Evolutionary conservation across 2,888 invertebrate species (phyloP).

Genomic region (Rhagophthalmus giganteus): DNA sequence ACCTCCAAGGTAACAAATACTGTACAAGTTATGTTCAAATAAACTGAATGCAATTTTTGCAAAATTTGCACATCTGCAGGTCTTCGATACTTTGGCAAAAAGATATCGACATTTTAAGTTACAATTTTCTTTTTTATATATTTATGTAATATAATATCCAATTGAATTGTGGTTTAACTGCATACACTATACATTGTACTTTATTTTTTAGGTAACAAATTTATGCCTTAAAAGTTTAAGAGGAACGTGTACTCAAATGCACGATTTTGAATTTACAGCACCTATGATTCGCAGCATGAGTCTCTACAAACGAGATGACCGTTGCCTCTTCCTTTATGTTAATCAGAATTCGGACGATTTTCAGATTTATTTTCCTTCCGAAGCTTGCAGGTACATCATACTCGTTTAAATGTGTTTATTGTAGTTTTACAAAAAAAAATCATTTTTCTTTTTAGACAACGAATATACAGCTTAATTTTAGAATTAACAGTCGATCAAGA

Average conservation of each 20-base stretch:
- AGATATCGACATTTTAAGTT: no score
- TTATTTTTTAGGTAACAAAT: slow-evolving; percentile 59
- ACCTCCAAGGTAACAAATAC: no score
- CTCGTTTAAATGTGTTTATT: background rate
- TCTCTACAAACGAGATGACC: slow-evolving; percentile 92
- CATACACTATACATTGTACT: no score
- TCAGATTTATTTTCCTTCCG: slow-evolving; percentile 96
- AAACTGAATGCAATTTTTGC: no score
- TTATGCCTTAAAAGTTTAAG: slow-evolving; percentile 78
- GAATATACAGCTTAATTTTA: slow-evolving; percentile 81
- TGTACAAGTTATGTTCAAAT: no score
- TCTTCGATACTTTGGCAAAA: no score
- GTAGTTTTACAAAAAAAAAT: no score
- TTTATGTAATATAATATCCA: no score
- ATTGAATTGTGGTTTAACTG: no score
- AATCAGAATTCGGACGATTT: slow-evolving; percentile 98
- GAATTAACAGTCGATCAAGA: slow-evolving; percentile 89
- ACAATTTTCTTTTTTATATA: no score
- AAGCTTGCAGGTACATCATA: slow-evolving; percentile 64
- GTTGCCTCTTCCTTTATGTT: slow-evolving; percentile 95
- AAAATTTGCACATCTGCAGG: no score
- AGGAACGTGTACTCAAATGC: slow-evolving; percentile 79
- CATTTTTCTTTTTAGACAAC: slow-evolving; percentile 58
- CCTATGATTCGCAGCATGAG: slow-evolving; percentile 89
- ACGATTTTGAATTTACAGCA: slow-evolving; percentile 92